Evolutionary conservation across 2,888 invertebrate species (phyloP), one percentile per base, ranked within the genome.

Genomic region (Matsumyia berberina): DNA sequence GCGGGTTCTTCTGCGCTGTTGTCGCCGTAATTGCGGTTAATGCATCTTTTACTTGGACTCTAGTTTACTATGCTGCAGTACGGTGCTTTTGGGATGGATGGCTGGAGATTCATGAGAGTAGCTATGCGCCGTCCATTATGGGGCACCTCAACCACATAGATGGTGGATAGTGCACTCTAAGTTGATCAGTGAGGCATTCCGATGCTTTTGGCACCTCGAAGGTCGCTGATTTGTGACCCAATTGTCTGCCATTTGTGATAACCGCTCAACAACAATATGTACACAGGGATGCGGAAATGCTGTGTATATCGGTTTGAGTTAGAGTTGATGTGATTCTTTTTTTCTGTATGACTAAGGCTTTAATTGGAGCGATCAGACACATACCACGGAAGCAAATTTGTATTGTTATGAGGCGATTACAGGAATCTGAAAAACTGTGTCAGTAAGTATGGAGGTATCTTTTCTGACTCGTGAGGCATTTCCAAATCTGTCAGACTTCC

Each of bases 181-280:
- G 42, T n/a, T 53, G 72, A 73, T 73, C 60, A 33, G 51, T 33
- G 72, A 62, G 19, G 72, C 73, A 62, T 73, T 73, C 64, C 73
- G 24, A 44, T 73, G 62, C 44, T 55, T 73, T 73, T 73, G 73
- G 64, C 73, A 73, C 55, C 62, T 53, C 35, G 53, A 73, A 73
- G 62, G 73, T 53, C 73, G 73, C 73, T 73, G 73, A 73, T 73
- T 73, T 73, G 73, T 62, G 73, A 64, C 73, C 73, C 64, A 73
- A 73, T 64, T 73, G 73, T 73, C 33, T 37, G n/a, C 29, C 29
- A 44, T 72, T 58, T 72, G 70, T 46, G 70, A 60, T 72, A 39
- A 49, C 49, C 49, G 60, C 58, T 37, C n/a, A 69, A 37, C 35
- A 24, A 35, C 46, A 49, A 35, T 17, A 29, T 2, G n/a, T n/a